These are phyloP conservation scores for Dryococelus australis DNA, from an alignment of 2,888 invertebrate genomes.

Conservation along the genomic window DNA sequence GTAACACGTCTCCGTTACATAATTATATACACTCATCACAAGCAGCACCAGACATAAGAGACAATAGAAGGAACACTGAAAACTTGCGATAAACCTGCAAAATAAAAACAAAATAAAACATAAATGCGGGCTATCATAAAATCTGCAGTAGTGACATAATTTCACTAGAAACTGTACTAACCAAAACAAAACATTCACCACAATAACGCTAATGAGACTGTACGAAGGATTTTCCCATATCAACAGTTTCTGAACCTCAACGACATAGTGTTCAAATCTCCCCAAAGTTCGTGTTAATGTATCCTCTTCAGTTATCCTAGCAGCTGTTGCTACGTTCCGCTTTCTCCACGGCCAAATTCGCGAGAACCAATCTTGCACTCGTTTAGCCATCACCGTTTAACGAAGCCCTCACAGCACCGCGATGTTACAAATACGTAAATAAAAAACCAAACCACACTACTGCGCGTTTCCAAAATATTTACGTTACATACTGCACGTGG, in stretches of 20 bases:
- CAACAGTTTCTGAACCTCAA: conserved; percentile 51
- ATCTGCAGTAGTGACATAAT: not conserved
- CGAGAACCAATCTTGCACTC: conserved; percentile 40
- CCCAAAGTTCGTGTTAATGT: conserved; percentile 39
- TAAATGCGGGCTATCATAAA: not conserved
- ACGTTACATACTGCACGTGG: not conserved
- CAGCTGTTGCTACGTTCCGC: conserved; percentile 34
- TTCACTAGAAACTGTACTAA: conserved; percentile 50
- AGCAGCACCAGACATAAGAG: conserved; percentile 56
- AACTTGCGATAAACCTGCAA: conserved; percentile 56
- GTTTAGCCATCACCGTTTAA: conserved; percentile 31
- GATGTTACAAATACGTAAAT: not conserved
- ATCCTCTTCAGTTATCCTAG: conserved; percentile 38
- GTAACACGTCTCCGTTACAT: conserved; percentile 49
- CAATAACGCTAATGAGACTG: conserved; percentile 55
- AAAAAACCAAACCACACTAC: not conserved
- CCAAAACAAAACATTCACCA: conserved; percentile 58
- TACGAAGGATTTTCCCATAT: conserved; percentile 57
- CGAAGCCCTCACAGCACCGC: not conserved
- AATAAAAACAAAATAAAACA: conserved; percentile 46
- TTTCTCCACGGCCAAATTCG: conserved; percentile 36
- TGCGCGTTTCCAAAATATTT: not conserved
- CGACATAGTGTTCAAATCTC: conserved; percentile 48
- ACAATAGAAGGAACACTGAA: conserved; percentile 58
- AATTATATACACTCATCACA: conserved; percentile 54